Evolutionary conservation across 2,113 vertebrate species (phyloP).

Genomic region (Leptobrachium leishanense): DNA sequence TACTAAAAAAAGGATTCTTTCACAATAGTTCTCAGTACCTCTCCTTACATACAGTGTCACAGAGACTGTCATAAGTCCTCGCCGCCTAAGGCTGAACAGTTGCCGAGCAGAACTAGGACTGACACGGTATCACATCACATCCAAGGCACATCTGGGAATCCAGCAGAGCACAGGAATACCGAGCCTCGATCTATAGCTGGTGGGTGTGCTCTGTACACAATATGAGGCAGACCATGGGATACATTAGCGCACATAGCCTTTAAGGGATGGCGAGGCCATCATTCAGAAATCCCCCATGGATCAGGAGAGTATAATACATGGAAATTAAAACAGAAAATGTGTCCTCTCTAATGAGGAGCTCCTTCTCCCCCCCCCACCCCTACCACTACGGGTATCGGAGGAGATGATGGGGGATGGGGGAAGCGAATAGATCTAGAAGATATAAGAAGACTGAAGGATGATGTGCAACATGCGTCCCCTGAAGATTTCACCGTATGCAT

Average conservation of each 20-base stretch:
- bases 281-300: constrained; percentile 62
- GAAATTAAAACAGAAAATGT: constrained; percentile 98
- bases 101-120: constrained; percentile 25
- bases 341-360: constrained; percentile 84
- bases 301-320: constrained; percentile 88
- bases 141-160: constrained; percentile 13
- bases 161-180: constrained; percentile 19
- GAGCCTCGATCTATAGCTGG: not conserved
- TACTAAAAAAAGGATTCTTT: too few species aligned
- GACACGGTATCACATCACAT: constrained; percentile 33
- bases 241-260: constrained; percentile 61
- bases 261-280: constrained; percentile 58
- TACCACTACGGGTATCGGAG: constrained; percentile 1
- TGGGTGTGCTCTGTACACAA: constrained; percentile 13
- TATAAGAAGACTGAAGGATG: not conserved
- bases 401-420: not conserved
- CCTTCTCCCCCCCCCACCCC: constrained; percentile 28
- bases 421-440: not conserved
- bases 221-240: not conserved
- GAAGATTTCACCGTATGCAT: too few species aligned
- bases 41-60: not conserved
- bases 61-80: constrained; percentile 10
- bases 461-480: too few species aligned
- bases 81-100: constrained; percentile 31
- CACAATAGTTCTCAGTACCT: constrained; percentile 2